A percentile compares a stretch with the other conserved stretches of the same genome.
Conservation (phyloP, 2,113 vertebrate genomes). For the Phaethon lepturus region DNA sequence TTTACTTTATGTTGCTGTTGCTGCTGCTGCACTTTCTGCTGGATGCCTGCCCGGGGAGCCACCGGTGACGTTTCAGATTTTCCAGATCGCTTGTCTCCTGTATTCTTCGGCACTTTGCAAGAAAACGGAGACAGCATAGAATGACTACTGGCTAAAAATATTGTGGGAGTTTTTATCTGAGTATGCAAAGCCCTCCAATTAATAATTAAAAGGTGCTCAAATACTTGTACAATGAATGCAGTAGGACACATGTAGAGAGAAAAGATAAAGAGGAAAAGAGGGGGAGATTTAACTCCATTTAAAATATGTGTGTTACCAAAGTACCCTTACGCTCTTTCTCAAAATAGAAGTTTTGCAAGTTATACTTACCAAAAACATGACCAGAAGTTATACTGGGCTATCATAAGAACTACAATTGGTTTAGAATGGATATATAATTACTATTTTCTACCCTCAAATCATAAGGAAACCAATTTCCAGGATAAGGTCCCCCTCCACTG, state of each 20-base stretch:
- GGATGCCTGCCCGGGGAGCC: slow-evolving; percentile 87
- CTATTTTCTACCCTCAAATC: background rate
- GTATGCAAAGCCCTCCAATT: background rate
- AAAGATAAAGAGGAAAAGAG: background rate
- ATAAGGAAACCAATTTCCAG: background rate
- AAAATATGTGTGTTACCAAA: background rate
- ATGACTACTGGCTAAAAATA: background rate
- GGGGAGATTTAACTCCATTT: background rate
- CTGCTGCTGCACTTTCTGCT: slow-evolving; percentile 82
- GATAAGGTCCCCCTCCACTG: background rate
- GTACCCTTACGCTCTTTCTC: background rate
- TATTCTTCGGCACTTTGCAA: slow-evolving; percentile 89
- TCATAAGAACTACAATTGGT: background rate
- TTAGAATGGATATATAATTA: background rate
- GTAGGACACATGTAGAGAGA: background rate
- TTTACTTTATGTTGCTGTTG: slow-evolving; percentile 78
- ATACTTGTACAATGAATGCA: background rate
- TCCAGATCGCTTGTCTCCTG: slow-evolving; percentile 86
- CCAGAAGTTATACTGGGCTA: background rate
- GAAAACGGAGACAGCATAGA: slow-evolving; percentile 17
- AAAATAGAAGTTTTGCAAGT: background rate
- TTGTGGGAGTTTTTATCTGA: background rate
- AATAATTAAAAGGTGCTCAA: background rate
- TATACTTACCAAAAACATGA: background rate
- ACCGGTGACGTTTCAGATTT: slow-evolving; percentile 93